Evolutionary conservation across 1,140 invertebrate species (phyloP).

Genomic region (Zaprionus kolodkinae): DNA sequence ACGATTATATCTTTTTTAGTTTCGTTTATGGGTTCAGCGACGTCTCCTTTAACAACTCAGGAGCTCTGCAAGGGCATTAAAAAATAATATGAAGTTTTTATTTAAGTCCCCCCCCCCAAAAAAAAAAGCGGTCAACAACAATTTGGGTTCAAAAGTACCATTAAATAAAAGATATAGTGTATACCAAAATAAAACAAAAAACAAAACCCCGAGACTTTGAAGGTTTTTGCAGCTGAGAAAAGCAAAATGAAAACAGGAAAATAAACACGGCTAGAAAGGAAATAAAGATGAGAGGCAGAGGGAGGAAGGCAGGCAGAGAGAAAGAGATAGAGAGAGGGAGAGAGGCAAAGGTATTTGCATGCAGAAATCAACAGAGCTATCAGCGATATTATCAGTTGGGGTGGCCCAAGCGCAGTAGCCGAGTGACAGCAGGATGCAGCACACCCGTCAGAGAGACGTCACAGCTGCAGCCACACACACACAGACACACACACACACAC

Average conservation of each 20-base stretch:
- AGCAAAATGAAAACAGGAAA: background rate
- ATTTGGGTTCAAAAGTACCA: constrained; percentile 1
- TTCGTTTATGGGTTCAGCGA: background rate
- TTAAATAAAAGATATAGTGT: background rate
- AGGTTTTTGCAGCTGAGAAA: background rate
- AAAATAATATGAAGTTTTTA: constrained; percentile 4
- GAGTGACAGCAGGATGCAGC: constrained; percentile 63
- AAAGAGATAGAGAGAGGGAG: too few species aligned
- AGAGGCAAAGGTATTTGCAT: background rate
- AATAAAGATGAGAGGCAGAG: constrained; percentile 2
- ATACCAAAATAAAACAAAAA: background rate
- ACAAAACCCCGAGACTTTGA: background rate
- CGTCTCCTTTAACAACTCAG: background rate
- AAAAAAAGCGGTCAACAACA: background rate
- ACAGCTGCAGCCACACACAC: constrained; percentile 47
- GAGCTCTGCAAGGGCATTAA: background rate
- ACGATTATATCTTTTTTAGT: background rate
- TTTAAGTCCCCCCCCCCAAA: background rate
- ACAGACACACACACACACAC: constrained; percentile 47
- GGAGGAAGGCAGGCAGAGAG: constrained; percentile 13
- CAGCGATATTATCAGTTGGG: constrained; percentile 55
- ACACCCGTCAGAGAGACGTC: constrained; percentile 21
- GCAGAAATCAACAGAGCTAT: constrained; percentile 57
- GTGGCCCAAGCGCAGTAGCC: constrained; percentile 63
- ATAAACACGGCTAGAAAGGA: background rate